Percentiles rank a stretch among this genome's conserved stretches.
Evolutionary conservation across 2,888 invertebrate species (phyloP).

Genomic region (Tachystola acroxantha): DNA sequence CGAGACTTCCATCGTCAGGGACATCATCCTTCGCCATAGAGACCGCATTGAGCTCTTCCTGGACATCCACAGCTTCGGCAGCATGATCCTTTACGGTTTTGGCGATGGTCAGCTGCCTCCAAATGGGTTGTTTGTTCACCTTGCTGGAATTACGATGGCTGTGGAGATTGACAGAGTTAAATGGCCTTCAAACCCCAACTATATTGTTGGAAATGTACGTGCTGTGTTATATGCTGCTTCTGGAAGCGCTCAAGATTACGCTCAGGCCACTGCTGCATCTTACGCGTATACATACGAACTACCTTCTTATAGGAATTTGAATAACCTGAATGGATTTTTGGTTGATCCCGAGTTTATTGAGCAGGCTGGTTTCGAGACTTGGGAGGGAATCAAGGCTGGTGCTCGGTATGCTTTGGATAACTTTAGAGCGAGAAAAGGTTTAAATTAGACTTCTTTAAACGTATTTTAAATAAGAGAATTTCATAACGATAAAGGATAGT

Average conservation of each 20-base stretch:
- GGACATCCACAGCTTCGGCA: slow-evolving; percentile 86
- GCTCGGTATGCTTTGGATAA: slow-evolving; percentile 43
- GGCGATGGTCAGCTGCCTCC: slow-evolving; percentile 61
- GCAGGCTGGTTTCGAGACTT: slow-evolving; percentile 79
- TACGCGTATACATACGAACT: slow-evolving; percentile 81
- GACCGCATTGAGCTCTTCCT: slow-evolving; percentile 80
- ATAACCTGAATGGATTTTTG: slow-evolving; percentile 64
- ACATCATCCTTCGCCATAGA: slow-evolving; percentile 69
- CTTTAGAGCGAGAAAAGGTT: slow-evolving; percentile 10
- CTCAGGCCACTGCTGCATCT: slow-evolving; percentile 66
- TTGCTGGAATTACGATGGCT: slow-evolving; percentile 55
- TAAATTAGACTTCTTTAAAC: not conserved
- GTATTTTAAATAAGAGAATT: too few relatives aligned
- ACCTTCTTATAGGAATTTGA: slow-evolving; percentile 53
- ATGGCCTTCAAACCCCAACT: slow-evolving; percentile 55
- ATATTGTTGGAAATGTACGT: slow-evolving; percentile 68
- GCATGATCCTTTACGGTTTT: slow-evolving; percentile 69
- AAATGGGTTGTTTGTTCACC: slow-evolving; percentile 58
- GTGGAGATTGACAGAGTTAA: slow-evolving; percentile 63
- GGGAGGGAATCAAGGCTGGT: slow-evolving; percentile 76
- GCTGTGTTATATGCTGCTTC: slow-evolving; percentile 74
- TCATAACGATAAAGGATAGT: too few relatives aligned
- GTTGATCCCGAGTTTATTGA: slow-evolving; percentile 74
- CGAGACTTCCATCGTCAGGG: slow-evolving; percentile 78
- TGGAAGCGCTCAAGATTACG: slow-evolving; percentile 82